Evolutionary conservation across 2,797 vertebrate species (phyloP).

Genomic region (Babyrousa celebensis): DNA sequence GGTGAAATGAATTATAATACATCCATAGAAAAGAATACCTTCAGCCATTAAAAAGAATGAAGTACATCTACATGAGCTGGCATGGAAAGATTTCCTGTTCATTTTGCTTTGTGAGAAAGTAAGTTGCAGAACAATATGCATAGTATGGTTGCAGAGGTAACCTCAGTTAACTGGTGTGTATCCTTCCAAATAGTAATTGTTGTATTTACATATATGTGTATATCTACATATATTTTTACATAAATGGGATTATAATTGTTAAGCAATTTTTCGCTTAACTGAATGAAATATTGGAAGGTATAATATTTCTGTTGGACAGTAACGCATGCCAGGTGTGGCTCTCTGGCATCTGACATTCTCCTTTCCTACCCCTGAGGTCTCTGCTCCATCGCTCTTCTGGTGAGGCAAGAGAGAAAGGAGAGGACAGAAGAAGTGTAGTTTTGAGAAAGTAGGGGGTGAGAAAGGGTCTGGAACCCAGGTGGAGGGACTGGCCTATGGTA

Average conservation of each 20-base stretch:
- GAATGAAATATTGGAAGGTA: conserved; percentile 59
- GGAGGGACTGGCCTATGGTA: background rate
- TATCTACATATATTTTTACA: background rate
- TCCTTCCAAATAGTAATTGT: background rate
- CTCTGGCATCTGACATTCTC: too few species aligned
- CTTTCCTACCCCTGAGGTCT: too few species aligned
- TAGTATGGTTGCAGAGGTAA: background rate
- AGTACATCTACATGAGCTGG: background rate
- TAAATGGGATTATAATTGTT: background rate
- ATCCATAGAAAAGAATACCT: conserved; percentile 65
- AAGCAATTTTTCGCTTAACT: background rate
- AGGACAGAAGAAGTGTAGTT: background rate
- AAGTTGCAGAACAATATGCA: background rate
- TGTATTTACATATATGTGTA: background rate
- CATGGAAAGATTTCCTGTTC: background rate
- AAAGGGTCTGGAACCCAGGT: background rate
- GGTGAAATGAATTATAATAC: conserved; percentile 66
- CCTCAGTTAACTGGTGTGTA: background rate
- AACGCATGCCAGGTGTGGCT: too few species aligned
- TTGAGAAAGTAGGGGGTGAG: background rate
- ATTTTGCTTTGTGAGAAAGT: conserved; percentile 47
- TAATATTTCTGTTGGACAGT: too few species aligned
- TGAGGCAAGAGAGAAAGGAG: background rate
- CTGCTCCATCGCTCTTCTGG: too few species aligned
- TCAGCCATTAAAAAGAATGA: conserved; percentile 76